phyloP scores from a whole-genome alignment of 2,888 invertebrate species.

The Aleiodes leptofemur region DNA sequence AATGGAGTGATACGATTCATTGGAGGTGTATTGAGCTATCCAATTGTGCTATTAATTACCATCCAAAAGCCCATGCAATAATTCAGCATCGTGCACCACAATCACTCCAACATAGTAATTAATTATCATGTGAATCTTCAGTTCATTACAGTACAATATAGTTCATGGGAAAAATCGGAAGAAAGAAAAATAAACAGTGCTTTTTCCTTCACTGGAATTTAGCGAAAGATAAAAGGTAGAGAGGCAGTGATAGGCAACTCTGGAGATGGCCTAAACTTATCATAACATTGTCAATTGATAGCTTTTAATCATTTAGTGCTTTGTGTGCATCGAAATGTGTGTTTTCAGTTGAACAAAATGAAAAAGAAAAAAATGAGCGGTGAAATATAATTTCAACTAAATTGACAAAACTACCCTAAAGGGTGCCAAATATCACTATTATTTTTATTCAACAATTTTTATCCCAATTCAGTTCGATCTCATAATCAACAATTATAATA shows the following conservation, averaged over 20 bases:
- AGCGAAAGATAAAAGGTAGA: conserved; percentile 5
- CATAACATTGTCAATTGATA: conserved; percentile 66
- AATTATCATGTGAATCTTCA: neutral
- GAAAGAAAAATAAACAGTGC: conserved; percentile 53
- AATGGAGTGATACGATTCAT: conserved; percentile 4
- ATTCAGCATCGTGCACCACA: conserved; percentile 5
- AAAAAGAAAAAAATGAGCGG: conserved; percentile 24
- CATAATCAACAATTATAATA: neutral
- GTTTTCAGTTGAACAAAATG: conserved; percentile 1
- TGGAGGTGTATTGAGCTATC: neutral
- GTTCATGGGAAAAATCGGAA: conserved; percentile 27
- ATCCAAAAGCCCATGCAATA: conserved; percentile 10
- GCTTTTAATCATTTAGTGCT: conserved; percentile 64
- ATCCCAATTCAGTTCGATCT: neutral
- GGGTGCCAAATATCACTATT: conserved; percentile 2
- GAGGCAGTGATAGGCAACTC: conserved; percentile 71
- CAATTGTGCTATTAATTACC: neutral
- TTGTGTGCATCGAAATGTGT: conserved; percentile 61
- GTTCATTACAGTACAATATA: neutral
- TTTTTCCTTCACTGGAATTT: neutral
- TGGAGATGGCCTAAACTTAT: conserved; percentile 75
- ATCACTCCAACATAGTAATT: too few species aligned
- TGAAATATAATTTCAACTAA: conserved; percentile 26
- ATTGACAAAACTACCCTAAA: conserved; percentile 23
- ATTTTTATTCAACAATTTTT: neutral